These are phyloP conservation scores for Ophioninae sp. DNA, from an alignment of 2,888 invertebrate genomes.

Conservation along the genomic window DNA sequence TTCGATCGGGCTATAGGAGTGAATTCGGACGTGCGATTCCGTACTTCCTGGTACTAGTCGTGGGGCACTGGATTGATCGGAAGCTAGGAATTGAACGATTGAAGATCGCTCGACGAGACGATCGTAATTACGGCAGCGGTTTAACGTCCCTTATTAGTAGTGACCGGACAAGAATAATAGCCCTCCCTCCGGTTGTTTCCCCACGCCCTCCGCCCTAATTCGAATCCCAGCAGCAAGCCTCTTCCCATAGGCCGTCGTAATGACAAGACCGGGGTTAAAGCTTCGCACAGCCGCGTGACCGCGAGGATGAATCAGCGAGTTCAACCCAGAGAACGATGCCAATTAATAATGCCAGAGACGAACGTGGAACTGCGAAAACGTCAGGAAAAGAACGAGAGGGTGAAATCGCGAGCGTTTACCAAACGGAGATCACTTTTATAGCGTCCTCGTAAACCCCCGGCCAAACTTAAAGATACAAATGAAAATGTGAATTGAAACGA, in stretches of 20 bases:
- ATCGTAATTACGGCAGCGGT: slow-evolving; percentile 42
- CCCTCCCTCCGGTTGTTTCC: background rate
- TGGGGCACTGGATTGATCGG: background rate
- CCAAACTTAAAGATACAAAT: too few species aligned
- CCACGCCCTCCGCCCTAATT: too few species aligned
- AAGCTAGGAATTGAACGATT: slow-evolving; percentile 13
- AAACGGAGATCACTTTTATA: too few species aligned
- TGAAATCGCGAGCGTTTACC: too few species aligned
- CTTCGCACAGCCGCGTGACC: slow-evolving; percentile 4
- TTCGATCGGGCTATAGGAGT: too few species aligned
- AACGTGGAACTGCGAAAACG: slow-evolving; percentile 14
- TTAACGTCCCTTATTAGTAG: slow-evolving; percentile 41
- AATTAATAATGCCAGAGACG: slow-evolving; percentile 45
- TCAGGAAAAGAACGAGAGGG: background rate
- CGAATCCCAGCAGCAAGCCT: too few species aligned
- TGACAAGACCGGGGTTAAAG: slow-evolving; percentile 33
- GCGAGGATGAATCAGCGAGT: slow-evolving; percentile 44
- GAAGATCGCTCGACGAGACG: slow-evolving; percentile 34
- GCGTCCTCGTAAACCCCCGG: too few species aligned
- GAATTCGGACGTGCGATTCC: too few species aligned
- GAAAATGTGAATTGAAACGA: too few species aligned
- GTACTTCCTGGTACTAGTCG: background rate
- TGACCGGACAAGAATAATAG: slow-evolving; percentile 54
- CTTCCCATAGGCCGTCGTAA: slow-evolving; percentile 20
- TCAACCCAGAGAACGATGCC: slow-evolving; percentile 42